Base-by-base conservation (phyloP, 1,140 invertebrate species). In the Brachionus asplanchnoidis region DNA sequence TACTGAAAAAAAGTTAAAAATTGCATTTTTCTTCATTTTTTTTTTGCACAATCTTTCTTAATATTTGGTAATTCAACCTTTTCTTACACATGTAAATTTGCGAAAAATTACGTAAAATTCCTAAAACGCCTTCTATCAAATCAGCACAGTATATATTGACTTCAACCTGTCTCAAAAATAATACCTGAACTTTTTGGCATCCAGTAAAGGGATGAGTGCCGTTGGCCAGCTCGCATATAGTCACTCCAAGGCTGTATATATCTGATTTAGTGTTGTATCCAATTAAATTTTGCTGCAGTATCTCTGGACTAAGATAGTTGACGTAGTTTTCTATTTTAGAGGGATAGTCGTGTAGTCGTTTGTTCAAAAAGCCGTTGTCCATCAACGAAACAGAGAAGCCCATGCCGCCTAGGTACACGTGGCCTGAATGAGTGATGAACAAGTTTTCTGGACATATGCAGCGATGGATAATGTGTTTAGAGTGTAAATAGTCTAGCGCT, bases 211-310 rank as follows among this genome's bases (percentile, higher is more conserved):
- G 95, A 87, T 94, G 93, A 66, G 93, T 91, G 0, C 95, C 95
- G 91, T 97, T 97, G 28, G 93, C 95, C 85, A 97, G 88, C 90
- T 97, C 95, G 90, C 95, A 97, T 50, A 93, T 92, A 14, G 94
- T 92, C 84, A 97, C 94, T 44, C 95, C 95, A 70, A 96, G 86
- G 86, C 95, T 96, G 87, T 97, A 97, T 36, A 96, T 93, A 89
- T 97, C 95, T 3, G 94, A 95, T 86, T 94, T 94, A 87, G 94
- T 93, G 88, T 94, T 94, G 87, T 96, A 97, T 8, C 95, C 95
- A 86, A 92, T 91, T 83, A 97, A 90, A 91, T 96, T 96, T 93
- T 95, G 95, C 91, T 95, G 93, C 26, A 97, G 89, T n/a, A 97
- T 89, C 90, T 97, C 95, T 20, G 95, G 95, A 88, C 94, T 95